phyloP scores from a whole-genome alignment of 2,797 vertebrate species.

The Kryptolebias ocellatus region DNA sequence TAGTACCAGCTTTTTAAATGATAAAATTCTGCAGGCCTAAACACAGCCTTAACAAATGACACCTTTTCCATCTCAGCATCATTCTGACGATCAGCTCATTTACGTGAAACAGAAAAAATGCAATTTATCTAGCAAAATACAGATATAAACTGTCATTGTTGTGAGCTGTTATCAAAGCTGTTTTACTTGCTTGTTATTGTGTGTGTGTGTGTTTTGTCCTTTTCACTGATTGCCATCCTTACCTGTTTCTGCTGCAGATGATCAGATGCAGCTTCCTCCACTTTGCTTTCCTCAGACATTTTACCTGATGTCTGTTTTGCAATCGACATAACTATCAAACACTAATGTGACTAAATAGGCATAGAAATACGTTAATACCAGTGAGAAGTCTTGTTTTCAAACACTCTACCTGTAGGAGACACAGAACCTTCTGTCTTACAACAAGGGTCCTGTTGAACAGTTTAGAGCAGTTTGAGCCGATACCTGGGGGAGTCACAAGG shows the following conservation, averaged over 20 bases:
- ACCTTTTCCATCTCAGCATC: neutral
- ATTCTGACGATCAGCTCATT: neutral
- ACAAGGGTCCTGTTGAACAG: constrained; percentile 20
- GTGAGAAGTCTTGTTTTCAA: constrained; percentile 1
- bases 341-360: neutral
- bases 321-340: constrained; percentile 10
- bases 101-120: neutral
- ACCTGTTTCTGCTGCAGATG: neutral
- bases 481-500: constrained; percentile 27
- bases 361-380: neutral
- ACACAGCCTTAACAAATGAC: neutral
- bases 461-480: constrained; percentile 23
- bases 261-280: neutral
- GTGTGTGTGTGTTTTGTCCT: no score
- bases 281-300: neutral
- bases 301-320: neutral
- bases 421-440: constrained; percentile 3
- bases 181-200: neutral
- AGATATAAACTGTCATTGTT: no score
- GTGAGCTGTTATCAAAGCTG: neutral
- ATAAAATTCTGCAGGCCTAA: constrained; percentile 19
- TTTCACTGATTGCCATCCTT: neutral
- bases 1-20: constrained; percentile 30
- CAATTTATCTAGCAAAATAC: neutral
- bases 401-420: constrained; percentile 3